A percentile compares a stretch with the other conserved stretches of the same genome.
Conservation (phyloP, 2,888 invertebrate genomes). For the Ecliptopera silaceata region DNA sequence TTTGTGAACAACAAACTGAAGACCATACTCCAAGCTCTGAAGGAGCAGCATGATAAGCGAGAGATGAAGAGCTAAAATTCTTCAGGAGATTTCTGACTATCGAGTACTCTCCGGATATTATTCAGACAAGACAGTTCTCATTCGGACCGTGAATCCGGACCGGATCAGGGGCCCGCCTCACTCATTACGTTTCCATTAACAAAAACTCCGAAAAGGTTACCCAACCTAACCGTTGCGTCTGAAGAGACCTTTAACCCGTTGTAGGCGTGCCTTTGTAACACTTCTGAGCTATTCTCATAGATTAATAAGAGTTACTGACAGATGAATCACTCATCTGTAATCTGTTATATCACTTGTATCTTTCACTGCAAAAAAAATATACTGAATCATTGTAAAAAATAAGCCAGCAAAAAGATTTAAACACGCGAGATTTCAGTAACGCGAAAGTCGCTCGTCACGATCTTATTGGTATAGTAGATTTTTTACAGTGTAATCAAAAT, state of each 20-base stretch:
- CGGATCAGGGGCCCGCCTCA: conserved; percentile 23
- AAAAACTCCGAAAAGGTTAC: conserved; percentile 56
- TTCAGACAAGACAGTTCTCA: neutral
- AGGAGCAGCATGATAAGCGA: too few species aligned
- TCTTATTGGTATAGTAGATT: too few species aligned
- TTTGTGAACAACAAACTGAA: too few species aligned
- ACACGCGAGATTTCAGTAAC: too few species aligned
- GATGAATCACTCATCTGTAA: neutral
- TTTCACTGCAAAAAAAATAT: too few species aligned
- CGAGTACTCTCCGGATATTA: neutral
- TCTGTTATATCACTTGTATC: neutral
- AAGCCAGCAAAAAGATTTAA: too few species aligned
- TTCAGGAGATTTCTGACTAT: too few species aligned
- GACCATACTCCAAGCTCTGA: too few species aligned
- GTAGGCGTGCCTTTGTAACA: conserved; percentile 74
- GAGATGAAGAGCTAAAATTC: too few species aligned
- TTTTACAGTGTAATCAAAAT: too few species aligned
- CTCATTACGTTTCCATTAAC: conserved; percentile 74
- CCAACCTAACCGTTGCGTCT: conserved; percentile 60
- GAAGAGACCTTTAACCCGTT: conserved; percentile 71
- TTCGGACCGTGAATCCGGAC: neutral
- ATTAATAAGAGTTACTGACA: neutral
- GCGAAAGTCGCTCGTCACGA: too few species aligned
- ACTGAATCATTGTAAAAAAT: too few species aligned
- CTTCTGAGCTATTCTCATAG: conserved; percentile 58